Conservation (phyloP, 2,113 vertebrate species). For the Ptychochromis oligacanthus region DNA sequence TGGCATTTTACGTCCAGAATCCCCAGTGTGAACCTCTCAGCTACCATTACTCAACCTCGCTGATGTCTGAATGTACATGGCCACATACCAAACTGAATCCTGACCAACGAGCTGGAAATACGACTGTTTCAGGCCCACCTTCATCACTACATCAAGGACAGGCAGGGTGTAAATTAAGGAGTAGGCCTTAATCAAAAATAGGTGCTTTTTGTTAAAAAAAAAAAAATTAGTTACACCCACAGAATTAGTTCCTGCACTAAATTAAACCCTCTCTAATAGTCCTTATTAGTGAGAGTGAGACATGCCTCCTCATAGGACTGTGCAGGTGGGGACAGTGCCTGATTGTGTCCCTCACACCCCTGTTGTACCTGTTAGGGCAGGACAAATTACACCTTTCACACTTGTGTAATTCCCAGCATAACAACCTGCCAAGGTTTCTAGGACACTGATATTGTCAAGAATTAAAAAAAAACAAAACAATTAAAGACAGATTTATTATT, state of each 20-base stretch:
- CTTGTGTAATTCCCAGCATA: neutral
- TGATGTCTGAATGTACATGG: slow-evolving; percentile 28
- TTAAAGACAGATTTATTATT: neutral
- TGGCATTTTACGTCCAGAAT: slow-evolving; percentile 47
- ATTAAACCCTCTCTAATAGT: neutral
- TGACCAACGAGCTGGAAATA: slow-evolving; percentile 30
- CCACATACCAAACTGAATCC: slow-evolving; percentile 45
- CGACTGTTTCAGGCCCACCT: neutral
- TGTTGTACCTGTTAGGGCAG: neutral
- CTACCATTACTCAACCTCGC: slow-evolving; percentile 9
- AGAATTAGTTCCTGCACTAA: accelerated
- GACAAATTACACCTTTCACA: neutral
- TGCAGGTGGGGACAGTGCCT: neutral
- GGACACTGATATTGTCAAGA: neutral
- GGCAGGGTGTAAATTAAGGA: slow-evolving; percentile 13
- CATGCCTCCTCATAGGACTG: accelerated
- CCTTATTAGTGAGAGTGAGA: neutral
- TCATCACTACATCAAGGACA: slow-evolving; percentile 1
- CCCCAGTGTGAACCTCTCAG: slow-evolving; percentile 11
- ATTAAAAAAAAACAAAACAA: neutral
- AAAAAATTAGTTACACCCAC: neutral
- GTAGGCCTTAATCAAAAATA: neutral
- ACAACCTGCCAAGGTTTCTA: accelerated
- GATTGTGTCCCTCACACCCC: neutral
- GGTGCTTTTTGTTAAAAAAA: neutral